Base-by-base conservation (phyloP, 2,888 invertebrate genomes). In the Caradrina kadenii region DNA sequence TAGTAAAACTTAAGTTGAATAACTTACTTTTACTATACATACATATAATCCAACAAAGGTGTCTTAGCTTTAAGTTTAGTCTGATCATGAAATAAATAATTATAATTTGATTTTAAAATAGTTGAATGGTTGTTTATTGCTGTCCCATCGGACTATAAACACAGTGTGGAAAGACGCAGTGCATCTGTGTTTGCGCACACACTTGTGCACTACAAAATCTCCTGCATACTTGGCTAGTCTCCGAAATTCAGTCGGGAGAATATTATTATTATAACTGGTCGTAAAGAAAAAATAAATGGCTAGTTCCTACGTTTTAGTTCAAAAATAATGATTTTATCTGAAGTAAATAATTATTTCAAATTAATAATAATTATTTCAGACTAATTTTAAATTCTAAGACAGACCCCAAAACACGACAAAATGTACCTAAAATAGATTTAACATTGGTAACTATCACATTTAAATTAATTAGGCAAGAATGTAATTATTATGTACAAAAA, bases 1-100 rank as follows among this genome's bases (percentile, higher is more conserved):
- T 54, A 84, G 87, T 85, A 87, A 84, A 84, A 88, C 82, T 89
- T 88, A 88, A 86, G 84, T 82, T 76, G 55, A 81, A 86, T 86
- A 84, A 86, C 87, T 88, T 86, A 87, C 86, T 89, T 86, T 82
- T 86, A 86, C 88, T 84, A 81, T 80, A 72, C 26, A 56, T 42
- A 59, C 22, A 26, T 35, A 53, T 21, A 1, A 48, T 66, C 35
- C 45, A 53, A 72, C 45, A 53, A 26, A 68, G 60, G 54, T 19
- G 59, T 64, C 61, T 70, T 66, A 67, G 65, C 73, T 74, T 62
- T 59, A 62, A 74, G 42, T 15, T 62, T 64, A 74, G 65, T 65
- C 79, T 68, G 68, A 69, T 48, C 26, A 58, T 39, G n/a, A 19
- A 13, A 48, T 21, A 19, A 13, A 54, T 19, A 48, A 11, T 22